These are phyloP conservation scores for Mycetomoellerius zeteki DNA, from an alignment of 1,140 invertebrate genomes.

Conservation along the genomic window DNA sequence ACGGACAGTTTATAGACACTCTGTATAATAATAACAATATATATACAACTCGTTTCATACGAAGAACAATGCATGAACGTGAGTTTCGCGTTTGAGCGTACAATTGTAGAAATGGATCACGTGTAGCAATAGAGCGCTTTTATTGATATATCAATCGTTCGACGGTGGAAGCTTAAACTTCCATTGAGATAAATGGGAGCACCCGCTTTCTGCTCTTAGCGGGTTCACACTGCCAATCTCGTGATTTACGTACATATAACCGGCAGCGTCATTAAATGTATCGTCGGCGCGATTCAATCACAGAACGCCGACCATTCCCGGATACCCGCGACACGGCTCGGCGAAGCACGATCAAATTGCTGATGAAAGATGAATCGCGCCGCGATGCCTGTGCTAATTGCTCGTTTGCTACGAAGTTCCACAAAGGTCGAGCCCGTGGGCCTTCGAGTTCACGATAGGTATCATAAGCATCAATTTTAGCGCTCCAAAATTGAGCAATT, in stretches of 20 bases:
- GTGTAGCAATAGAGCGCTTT: neutral
- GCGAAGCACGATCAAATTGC: slow-evolving; percentile 56
- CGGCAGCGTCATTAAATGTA: slow-evolving; percentile 51
- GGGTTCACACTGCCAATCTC: slow-evolving; percentile 26
- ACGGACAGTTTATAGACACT: no score
- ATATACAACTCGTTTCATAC: no score
- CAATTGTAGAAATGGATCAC: slow-evolving; percentile 32
- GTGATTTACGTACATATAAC: slow-evolving; percentile 51
- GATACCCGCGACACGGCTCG: slow-evolving; percentile 56
- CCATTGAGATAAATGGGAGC: slow-evolving; percentile 37
- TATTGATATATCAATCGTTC: slow-evolving; percentile 54
- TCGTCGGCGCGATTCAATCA: slow-evolving; percentile 66
- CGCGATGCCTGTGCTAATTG: slow-evolving; percentile 53
- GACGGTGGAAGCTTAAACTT: slow-evolving; percentile 1
- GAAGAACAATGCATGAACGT: neutral
- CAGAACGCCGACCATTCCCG: slow-evolving; percentile 60
- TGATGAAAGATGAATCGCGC: slow-evolving; percentile 63
- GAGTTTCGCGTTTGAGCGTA: neutral
- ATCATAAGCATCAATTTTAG: slow-evolving; percentile 35
- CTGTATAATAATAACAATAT: neutral
- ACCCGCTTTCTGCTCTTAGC: neutral
- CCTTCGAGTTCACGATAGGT: neutral
- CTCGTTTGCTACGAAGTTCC: slow-evolving; percentile 37
- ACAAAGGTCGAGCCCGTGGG: slow-evolving; percentile 33
- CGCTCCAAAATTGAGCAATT: slow-evolving; percentile 10